Evolutionary conservation across 2,113 vertebrate species (phyloP).

Genomic region (Heterochromis multidens): DNA sequence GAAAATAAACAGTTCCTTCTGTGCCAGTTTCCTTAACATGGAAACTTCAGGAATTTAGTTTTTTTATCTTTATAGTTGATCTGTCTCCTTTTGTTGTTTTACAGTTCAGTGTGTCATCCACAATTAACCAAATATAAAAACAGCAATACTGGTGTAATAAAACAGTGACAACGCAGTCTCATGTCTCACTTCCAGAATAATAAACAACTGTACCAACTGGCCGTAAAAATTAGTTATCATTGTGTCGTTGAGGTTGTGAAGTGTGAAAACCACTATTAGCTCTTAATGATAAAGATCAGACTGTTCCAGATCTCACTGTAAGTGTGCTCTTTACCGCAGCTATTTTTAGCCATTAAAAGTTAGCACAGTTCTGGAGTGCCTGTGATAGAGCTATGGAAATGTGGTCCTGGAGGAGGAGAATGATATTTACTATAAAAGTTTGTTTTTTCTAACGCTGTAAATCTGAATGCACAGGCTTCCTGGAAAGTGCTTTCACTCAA

Average conservation of each 20-base stretch:
- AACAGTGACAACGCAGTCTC: accelerated
- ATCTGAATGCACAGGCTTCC: background rate
- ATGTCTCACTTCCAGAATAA: background rate
- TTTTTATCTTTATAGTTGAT: background rate
- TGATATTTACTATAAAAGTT: background rate
- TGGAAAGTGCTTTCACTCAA: background rate
- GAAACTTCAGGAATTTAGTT: background rate
- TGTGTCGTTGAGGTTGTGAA: background rate
- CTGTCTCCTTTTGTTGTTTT: background rate
- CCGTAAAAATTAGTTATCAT: background rate
- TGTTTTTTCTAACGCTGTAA: background rate
- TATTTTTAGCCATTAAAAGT: background rate
- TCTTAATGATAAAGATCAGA: background rate
- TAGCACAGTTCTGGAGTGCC: background rate
- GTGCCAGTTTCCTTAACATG: background rate
- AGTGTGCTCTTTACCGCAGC: background rate
- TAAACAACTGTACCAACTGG: background rate
- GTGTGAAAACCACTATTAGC: background rate
- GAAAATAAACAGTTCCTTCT: background rate
- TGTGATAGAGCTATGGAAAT: background rate
- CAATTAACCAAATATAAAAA: background rate
- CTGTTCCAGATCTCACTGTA: background rate
- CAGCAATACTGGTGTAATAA: background rate
- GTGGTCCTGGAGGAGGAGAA: background rate
- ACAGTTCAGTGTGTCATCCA: background rate